phyloP scores from a whole-genome alignment of 2,113 vertebrate genomes.

The Scomber japonicus region DNA sequence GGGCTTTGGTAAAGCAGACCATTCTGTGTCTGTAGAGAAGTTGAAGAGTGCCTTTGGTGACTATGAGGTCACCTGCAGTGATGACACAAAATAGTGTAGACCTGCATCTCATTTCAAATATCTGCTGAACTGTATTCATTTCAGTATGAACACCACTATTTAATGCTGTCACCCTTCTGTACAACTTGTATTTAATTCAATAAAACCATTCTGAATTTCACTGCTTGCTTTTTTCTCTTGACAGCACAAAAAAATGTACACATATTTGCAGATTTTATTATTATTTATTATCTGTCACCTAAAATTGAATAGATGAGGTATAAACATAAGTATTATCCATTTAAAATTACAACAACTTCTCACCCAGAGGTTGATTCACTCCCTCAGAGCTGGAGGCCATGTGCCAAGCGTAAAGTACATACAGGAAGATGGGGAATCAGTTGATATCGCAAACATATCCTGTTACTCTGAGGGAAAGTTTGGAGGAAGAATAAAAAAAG shows the following conservation, averaged over 20 bases:
- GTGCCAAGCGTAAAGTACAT: conserved; percentile 70
- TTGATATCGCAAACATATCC: conserved; percentile 59
- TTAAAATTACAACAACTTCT: background rate
- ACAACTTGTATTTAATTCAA: conserved; percentile 14
- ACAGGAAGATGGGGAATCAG: conserved; percentile 62
- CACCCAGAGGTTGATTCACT: background rate
- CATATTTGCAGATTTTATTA: background rate
- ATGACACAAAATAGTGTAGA: conserved; percentile 84
- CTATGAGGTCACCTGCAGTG: conserved; percentile 91
- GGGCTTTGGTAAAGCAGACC: conserved; percentile 94
- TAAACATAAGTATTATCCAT: background rate
- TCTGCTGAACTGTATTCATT: conserved; percentile 5
- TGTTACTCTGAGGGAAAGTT: conserved; percentile 61
- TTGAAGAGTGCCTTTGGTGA: conserved; percentile 86
- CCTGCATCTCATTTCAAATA: background rate
- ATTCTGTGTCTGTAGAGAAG: conserved; percentile 88
- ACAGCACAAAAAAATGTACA: background rate
- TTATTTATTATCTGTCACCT: background rate
- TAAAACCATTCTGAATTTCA: conserved; percentile 30
- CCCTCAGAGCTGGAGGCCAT: background rate
- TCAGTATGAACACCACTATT: background rate
- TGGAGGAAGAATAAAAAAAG: conserved; percentile 3
- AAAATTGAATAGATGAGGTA: background rate
- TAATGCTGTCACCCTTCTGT: conserved; percentile 19
- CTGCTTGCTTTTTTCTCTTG: background rate